Percentiles rank a stretch among this genome's conserved stretches.
phyloP scores from a whole-genome alignment of 2,113 vertebrate species.

The Myotis davidii region DNA sequence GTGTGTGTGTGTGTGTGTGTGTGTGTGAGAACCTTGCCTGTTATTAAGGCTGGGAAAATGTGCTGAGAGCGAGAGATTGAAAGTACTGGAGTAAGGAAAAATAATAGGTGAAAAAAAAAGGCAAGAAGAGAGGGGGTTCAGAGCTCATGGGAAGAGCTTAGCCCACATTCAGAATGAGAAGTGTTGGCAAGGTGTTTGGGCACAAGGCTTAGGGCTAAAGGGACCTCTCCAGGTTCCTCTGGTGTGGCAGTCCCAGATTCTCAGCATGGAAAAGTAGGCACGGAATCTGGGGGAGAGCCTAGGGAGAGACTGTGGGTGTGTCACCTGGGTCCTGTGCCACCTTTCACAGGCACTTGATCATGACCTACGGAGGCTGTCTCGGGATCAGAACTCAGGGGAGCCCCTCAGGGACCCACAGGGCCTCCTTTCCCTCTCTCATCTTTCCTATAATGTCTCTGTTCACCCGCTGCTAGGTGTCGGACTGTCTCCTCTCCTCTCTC shows the following conservation, averaged over 20 bases:
- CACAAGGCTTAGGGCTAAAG: not conserved
- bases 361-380: not conserved
- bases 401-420: accelerated
- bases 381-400: not conserved
- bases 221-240: not conserved
- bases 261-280: not conserved
- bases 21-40: not conserved
- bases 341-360: not conserved
- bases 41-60: not conserved
- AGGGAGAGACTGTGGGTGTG: not conserved
- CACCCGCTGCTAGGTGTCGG: not conserved
- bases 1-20: not conserved
- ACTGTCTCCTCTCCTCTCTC: not conserved
- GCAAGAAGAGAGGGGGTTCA: not conserved
- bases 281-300: not conserved
- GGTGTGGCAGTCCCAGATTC: not conserved
- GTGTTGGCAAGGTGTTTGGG: not conserved
- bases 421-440: not conserved
- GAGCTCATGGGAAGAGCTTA: not conserved
- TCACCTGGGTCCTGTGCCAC: not conserved
- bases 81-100: not conserved
- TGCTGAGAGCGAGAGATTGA: not conserved
- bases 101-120: not conserved
- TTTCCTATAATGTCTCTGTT: not conserved
- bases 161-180: not conserved